A percentile compares a stretch with the other conserved stretches of the same genome.
These are phyloP conservation scores for Serrognathus titanus DNA, from an alignment of 2,888 invertebrate genomes.

Conservation along the genomic window DNA sequence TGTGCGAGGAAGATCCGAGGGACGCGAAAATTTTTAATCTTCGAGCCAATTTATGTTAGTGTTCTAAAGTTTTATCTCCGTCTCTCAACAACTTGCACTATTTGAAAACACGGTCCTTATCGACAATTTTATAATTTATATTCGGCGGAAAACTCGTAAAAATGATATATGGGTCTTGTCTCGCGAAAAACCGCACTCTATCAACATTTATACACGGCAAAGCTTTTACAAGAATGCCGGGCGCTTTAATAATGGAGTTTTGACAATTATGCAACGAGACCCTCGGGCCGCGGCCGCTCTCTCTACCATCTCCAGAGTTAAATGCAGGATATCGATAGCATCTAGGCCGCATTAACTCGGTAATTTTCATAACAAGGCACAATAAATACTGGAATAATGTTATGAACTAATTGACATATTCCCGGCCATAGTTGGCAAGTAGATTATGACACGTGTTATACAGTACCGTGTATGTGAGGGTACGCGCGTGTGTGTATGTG, in stretches of 20 bases:
- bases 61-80: slow-evolving; percentile 20
- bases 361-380: slow-evolving; percentile 9
- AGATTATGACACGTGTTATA: slow-evolving; percentile 23
- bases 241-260: background rate
- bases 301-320: background rate
- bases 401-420: slow-evolving; percentile 21
- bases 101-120: slow-evolving; percentile 7
- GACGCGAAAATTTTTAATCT: slow-evolving; percentile 25
- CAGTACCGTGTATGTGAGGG: slow-evolving; percentile 3
- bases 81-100: slow-evolving; percentile 17
- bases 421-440: slow-evolving; percentile 16
- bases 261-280: background rate
- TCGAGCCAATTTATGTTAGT: slow-evolving; percentile 26
- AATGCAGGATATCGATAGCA: slow-evolving; percentile 4
- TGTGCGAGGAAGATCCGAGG: slow-evolving; percentile 13
- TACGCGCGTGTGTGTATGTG: slow-evolving; percentile 2
- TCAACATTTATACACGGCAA: slow-evolving; percentile 2
- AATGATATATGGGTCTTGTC: background rate
- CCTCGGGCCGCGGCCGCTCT: background rate
- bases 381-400: slow-evolving; percentile 14
- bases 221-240: background rate
- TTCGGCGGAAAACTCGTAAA: background rate
- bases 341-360: slow-evolving; percentile 1
- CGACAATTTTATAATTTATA: slow-evolving; percentile 1
- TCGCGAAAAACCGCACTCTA: background rate